Base-by-base conservation (phyloP, 2,797 vertebrate species). In the Cryptoblepharus egeriae region DNA sequence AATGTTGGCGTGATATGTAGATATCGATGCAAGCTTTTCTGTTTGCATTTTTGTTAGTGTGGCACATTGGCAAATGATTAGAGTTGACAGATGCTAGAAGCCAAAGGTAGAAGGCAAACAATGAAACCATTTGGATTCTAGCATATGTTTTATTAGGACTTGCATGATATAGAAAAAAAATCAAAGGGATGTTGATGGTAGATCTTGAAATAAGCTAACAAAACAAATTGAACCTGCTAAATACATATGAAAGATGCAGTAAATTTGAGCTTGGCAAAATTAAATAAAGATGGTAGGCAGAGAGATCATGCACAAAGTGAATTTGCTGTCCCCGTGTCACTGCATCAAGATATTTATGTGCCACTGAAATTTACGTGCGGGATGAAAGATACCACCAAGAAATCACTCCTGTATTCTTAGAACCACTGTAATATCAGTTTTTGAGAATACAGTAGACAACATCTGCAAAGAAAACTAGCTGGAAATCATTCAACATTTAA, bases 41-140 rank as follows among this genome's bases (percentile, higher is more conserved):
- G 93, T 97, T 96, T 97, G 97, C 97, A 96, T 95, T 96, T 89
- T 87, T 92, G 68, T 89, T 94, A 93, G 90, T 90, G 81, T 87
- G 88, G 80, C 91, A 94, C 91, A 95, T 94, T 94, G 91, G 90
- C 82, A 89, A 88, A 72, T 91, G 60, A 92, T 90, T 93, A 82
- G 45, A 82, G 89, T 88, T 63, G 83, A 79, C 81, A 94, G 84
- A 88, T 82, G 63, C 80, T 88, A 93, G 88, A 68, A 88, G 79
- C 65, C 74, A 86, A 91, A 80, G 92, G 93, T 93, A 93, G 95
- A 94, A 95, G 81, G 87, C 88, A 77, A 90, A 87, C 71, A 77
- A 85, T 87, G 13, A 90, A 95, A 93, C 95, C 94, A 96, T 96
- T 96, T 96, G 96, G 95, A 96, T 93, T 92, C 88, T 92, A 94